Conservation (phyloP, 2,888 invertebrate species). For the Cheilosia scutellata region DNA sequence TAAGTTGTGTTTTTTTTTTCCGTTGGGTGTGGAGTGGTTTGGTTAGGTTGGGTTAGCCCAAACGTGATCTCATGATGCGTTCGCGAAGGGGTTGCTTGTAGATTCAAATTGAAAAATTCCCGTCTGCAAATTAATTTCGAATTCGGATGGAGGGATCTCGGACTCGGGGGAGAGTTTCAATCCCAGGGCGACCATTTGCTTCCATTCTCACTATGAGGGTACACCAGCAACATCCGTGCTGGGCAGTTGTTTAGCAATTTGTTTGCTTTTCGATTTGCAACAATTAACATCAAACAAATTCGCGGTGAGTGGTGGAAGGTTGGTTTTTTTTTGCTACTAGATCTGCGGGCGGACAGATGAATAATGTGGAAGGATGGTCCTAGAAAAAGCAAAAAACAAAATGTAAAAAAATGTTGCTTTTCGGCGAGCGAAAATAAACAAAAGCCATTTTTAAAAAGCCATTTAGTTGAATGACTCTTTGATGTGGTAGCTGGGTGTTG, state of each 20-base stretch:
- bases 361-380: not conserved
- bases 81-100: slow-evolving; percentile 43
- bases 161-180: slow-evolving; percentile 14
- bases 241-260: slow-evolving; percentile 64
- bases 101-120: slow-evolving; percentile 74
- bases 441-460: too few relatives aligned
- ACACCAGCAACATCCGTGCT: not conserved
- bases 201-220: slow-evolving; percentile 1
- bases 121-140: slow-evolving; percentile 74
- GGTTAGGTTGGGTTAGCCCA: slow-evolving; percentile 12
- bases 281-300: slow-evolving; percentile 75
- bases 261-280: slow-evolving; percentile 72
- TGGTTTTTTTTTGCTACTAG: not conserved
- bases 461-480: too few relatives aligned
- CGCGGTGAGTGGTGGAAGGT: not conserved
- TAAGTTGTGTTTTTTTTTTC: slow-evolving; percentile 20
- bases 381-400: too few relatives aligned
- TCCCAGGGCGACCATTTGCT: slow-evolving; percentile 39
- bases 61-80: slow-evolving; percentile 59
- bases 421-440: too few relatives aligned
- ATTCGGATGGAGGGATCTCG: slow-evolving; percentile 23
- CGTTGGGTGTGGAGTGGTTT: not conserved
- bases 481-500: too few relatives aligned
- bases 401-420: too few relatives aligned
- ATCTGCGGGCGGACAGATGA: not conserved